Percentiles rank a stretch among this genome's conserved stretches.
Evolutionary conservation across 2,888 invertebrate genomes (phyloP).

Genomic region (Drosophila ezoana): DNA sequence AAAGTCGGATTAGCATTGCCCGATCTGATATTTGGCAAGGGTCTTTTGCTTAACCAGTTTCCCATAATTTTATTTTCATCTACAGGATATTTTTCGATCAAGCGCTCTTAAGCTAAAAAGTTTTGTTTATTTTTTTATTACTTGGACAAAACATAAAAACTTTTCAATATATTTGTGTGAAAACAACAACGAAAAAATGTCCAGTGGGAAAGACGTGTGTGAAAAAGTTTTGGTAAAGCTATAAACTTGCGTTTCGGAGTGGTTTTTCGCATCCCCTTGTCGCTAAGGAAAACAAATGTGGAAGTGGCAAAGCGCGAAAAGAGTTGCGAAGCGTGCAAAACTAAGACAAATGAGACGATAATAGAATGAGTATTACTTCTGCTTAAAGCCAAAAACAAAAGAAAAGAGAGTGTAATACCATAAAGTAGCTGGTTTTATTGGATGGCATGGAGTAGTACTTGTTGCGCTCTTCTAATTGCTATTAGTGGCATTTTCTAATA

Average conservation of each 20-base stretch:
- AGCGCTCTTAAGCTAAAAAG: not conserved
- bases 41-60: too few relatives aligned
- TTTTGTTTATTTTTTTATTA: constrained; percentile 25
- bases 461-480: constrained; percentile 36
- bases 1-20: accelerated
- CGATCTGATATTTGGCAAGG: too few relatives aligned
- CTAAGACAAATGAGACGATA: constrained; percentile 74
- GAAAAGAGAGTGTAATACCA: constrained; percentile 6
- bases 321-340: constrained; percentile 60
- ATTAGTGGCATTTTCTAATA: not conserved
- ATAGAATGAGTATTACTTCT: constrained; percentile 65
- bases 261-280: constrained; percentile 39
- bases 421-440: constrained; percentile 42
- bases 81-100: constrained; percentile 22
- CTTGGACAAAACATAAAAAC: constrained; percentile 54
- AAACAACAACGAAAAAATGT: constrained; percentile 39
- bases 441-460: constrained; percentile 14
- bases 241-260: constrained; percentile 70
- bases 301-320: constrained; percentile 71
- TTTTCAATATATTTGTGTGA: constrained; percentile 56
- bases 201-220: constrained; percentile 53
- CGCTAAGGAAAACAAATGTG: constrained; percentile 70
- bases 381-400: constrained; percentile 26
- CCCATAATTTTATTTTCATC: not conserved
- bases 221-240: constrained; percentile 60